Evolutionary conservation across 2,797 vertebrate genomes (phyloP), one percentile per base, ranked within the genome.

Genomic region (Typhlichthys eigenmanni): DNA sequence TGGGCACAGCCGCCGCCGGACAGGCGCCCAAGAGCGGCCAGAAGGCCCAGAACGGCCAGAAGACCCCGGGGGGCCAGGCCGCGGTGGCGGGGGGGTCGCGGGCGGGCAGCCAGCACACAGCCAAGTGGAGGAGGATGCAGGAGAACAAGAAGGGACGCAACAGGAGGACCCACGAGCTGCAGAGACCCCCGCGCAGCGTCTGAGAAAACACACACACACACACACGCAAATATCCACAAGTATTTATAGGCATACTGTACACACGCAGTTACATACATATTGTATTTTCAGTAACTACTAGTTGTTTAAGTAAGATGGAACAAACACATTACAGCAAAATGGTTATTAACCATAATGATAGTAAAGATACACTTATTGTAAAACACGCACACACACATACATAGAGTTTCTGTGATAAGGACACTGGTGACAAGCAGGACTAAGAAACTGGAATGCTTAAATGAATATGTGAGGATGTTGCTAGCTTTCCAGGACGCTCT

Each of bases 91-190:
- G 92, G 75, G 81, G 89, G 81, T 55, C 92, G 72, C 67, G 95
- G 86, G 68, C 80, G 16, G 72, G 50, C 69, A 80, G 73, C 78
- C 91, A 85, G 74, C 95, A 92, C 62, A 75, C 92, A 19, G 93
- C 94, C 86, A 99, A 98, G 79, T 99, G 97, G 97, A 96, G 95
- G 87, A 95, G 97, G 84, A 91, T 97, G 87, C 97, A 98, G 84
- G 97, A 99, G 83, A 98, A 95, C 70, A 98, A 98, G 92, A 98
- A 98, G 87, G 96, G 96, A 69, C 95, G 97, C 75, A 99, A 98
- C 84, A 94, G 97, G 92, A 96, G 97, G 92, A 99, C 96, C 94
- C 97, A 99, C 38, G 97, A 98, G 90, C 96, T 96, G 83, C 96
- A 98, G 75, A 95, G 97, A 95, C 95, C 97, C 79, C 97, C 97